Percentiles rank a stretch among this genome's conserved stretches.
These are phyloP conservation scores for Molanna angustata DNA, from an alignment of 2,888 invertebrate genomes.

Conservation along the genomic window DNA sequence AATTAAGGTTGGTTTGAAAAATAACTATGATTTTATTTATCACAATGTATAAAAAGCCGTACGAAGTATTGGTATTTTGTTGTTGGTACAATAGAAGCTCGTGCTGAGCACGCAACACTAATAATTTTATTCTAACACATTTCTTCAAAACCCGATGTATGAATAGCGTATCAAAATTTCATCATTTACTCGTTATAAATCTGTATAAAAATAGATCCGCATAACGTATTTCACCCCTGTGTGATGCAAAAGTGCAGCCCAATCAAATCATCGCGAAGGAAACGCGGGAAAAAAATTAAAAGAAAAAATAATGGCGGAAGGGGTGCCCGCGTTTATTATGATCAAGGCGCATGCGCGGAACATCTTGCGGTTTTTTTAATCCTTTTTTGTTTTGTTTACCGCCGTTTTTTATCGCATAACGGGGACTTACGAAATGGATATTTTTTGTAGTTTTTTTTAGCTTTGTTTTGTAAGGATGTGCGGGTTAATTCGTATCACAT, in stretches of 20 bases:
- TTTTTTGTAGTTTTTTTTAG: slow-evolving; percentile 7
- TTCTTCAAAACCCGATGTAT: too few species aligned
- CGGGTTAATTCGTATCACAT: slow-evolving; percentile 20
- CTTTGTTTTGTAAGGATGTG: slow-evolving; percentile 7
- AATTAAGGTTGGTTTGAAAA: too few species aligned
- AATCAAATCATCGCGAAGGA: background rate
- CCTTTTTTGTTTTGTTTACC: slow-evolving; percentile 20
- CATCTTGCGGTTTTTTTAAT: slow-evolving; percentile 26
- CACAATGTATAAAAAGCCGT: too few species aligned
- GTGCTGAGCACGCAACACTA: background rate
- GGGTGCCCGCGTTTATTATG: slow-evolving; percentile 16
- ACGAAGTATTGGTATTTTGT: too few species aligned
- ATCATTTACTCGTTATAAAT: too few species aligned
- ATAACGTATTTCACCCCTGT: too few species aligned
- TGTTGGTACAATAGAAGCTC: background rate
- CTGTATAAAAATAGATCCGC: too few species aligned
- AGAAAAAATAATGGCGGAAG: slow-evolving; percentile 13
- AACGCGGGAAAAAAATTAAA: slow-evolving; percentile 12
- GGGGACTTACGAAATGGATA: slow-evolving; percentile 8
- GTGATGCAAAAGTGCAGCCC: too few species aligned
- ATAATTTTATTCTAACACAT: too few species aligned
- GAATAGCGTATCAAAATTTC: too few species aligned
- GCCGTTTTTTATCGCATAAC: slow-evolving; percentile 21
- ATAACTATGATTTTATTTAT: too few species aligned
- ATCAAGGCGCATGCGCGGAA: slow-evolving; percentile 22